Percentiles rank a stretch among this genome's conserved stretches.
These are phyloP conservation scores for Smittia aterrima DNA, from an alignment of 2,888 invertebrate species.

Conservation along the genomic window DNA sequence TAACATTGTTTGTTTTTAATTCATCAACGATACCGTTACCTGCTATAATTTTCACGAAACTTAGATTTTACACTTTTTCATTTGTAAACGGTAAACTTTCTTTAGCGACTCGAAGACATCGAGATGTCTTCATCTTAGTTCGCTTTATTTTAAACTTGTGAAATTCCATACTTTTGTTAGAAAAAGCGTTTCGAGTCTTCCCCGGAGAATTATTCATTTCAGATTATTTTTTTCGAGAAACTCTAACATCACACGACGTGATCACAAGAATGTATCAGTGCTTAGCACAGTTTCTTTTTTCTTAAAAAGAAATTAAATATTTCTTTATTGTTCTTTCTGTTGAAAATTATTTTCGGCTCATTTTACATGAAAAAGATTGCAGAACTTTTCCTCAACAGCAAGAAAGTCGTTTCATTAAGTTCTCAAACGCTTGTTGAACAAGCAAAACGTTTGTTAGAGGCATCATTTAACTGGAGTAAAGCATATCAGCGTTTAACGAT, in stretches of 20 bases:
- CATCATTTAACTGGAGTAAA: not conserved
- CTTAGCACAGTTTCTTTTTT: not conserved
- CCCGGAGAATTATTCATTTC: not conserved
- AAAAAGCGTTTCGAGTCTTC: not conserved
- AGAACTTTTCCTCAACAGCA: no score
- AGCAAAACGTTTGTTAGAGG: no score
- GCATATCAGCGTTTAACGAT: conserved; percentile 1
- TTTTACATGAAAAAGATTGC: no score
- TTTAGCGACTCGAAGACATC: not conserved
- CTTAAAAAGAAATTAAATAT: not conserved
- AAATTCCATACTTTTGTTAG: conserved; percentile 28
- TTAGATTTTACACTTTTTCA: conserved; percentile 29
- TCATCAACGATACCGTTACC: not conserved
- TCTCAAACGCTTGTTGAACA: no score
- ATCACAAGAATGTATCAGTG: not conserved
- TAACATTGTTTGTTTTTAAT: not conserved
- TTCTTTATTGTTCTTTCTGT: no score
- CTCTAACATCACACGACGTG: conserved; percentile 26
- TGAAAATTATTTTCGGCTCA: no score
- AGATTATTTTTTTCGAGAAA: not conserved
- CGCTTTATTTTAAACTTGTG: not conserved
- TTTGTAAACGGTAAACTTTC: conserved; percentile 20
- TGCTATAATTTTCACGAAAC: not conserved
- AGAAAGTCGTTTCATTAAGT: no score
- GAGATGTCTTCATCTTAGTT: conserved; percentile 21